Conservation (phyloP, 2,888 invertebrate genomes). For the Osedax fenrisi region DNA sequence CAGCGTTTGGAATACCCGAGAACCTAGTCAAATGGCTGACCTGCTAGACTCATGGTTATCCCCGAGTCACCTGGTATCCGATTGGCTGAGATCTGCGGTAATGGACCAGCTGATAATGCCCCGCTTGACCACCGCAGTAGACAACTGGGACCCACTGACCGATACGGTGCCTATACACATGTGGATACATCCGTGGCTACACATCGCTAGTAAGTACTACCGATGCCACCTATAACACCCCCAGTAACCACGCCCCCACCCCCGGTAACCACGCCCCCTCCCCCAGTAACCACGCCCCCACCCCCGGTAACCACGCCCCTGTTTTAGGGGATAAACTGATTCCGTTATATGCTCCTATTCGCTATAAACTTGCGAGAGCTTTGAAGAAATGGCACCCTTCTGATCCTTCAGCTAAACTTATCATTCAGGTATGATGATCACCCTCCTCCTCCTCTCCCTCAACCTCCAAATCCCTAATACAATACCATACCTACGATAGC, state of each 20-base stretch:
- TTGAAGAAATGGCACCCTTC: conserved; percentile 87
- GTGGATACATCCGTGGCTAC: conserved; percentile 94
- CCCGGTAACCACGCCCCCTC: no score
- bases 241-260: no score
- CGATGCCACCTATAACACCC: no score
- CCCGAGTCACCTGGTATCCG: conserved; percentile 60
- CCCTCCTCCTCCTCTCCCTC: no score
- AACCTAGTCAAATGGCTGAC: conserved; percentile 65
- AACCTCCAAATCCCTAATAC: no score
- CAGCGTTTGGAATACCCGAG: conserved; percentile 66
- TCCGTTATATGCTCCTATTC: conserved; percentile 72
- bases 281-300: no score
- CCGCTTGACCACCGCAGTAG: conserved; percentile 59
- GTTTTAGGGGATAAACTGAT: conserved; percentile 51
- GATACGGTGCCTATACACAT: conserved; percentile 88
- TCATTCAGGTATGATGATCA: conserved; percentile 66
- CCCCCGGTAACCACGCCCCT: no score
- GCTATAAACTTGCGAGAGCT: conserved; percentile 77
- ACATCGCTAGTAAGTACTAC: conserved; percentile 43
- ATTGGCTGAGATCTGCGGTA: conserved; percentile 70
- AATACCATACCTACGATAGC: no score
- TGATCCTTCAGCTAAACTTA: conserved; percentile 77
- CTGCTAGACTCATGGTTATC: conserved; percentile 66
- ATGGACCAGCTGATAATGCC: conserved; percentile 72
- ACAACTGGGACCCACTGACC: conserved; percentile 81